A percentile compares a stretch with the other conserved stretches of the same genome.
Conservation (phyloP, 1,140 invertebrate genomes). For the Ostrea edulis region DNA sequence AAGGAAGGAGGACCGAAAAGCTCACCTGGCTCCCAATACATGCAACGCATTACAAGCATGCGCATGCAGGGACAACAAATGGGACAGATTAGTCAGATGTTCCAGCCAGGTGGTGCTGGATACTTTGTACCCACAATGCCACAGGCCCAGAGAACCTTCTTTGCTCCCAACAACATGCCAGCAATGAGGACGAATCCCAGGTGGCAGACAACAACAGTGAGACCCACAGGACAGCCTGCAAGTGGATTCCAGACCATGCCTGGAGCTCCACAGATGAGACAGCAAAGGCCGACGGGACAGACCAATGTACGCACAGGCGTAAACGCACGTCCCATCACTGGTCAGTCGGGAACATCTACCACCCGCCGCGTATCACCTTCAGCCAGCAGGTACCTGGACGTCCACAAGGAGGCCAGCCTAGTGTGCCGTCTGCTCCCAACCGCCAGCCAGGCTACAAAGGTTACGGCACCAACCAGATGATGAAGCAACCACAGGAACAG, state of each 20-base stretch:
- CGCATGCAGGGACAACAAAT: conserved; percentile 87
- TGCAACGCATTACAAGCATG: conserved; percentile 96
- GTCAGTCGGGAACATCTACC: conserved; percentile 73
- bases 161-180: conserved; percentile 89
- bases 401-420: conserved; percentile 70
- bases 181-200: conserved; percentile 88
- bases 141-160: conserved; percentile 87
- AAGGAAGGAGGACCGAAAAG: conserved; percentile 98
- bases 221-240: conserved; percentile 50
- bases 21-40: conserved; percentile 98
- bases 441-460: conserved; percentile 61
- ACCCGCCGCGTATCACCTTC: conserved; percentile 54
- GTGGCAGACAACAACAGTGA: conserved; percentile 82
- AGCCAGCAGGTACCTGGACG: conserved; percentile 81
- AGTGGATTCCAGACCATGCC: conserved; percentile 62
- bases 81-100: conserved; percentile 83
- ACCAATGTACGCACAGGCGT: conserved; percentile 82
- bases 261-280: conserved; percentile 51
- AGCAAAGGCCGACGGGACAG: conserved; percentile 52
- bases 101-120: conserved; percentile 88
- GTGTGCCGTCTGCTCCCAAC: conserved; percentile 81
- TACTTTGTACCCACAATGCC: conserved; percentile 95
- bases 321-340: conserved; percentile 91
- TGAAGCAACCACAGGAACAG: conserved; percentile 76
- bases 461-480: conserved; percentile 74